Evolutionary conservation across 2,888 invertebrate species (phyloP).

Genomic region (Embidobia sp.): DNA sequence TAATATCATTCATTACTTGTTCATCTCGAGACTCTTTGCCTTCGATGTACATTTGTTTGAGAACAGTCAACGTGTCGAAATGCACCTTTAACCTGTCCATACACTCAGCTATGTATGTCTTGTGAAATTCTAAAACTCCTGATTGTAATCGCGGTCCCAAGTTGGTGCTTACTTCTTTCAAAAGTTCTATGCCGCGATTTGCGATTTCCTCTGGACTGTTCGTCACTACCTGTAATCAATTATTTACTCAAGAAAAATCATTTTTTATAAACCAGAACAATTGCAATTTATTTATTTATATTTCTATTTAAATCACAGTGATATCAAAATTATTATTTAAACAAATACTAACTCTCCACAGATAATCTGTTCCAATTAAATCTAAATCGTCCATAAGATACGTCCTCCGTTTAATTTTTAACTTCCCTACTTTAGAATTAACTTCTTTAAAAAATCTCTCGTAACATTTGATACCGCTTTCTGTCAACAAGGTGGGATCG

Average conservation of each 20-base stretch:
- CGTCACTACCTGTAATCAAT: slow-evolving; percentile 93
- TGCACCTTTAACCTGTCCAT: slow-evolving; percentile 93
- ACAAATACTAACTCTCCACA: slow-evolving; percentile 95
- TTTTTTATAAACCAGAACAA: not conserved
- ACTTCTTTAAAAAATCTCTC: slow-evolving; percentile 96
- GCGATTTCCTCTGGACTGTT: slow-evolving; percentile 96
- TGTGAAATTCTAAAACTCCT: slow-evolving; percentile 91
- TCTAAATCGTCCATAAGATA: slow-evolving; percentile 96
- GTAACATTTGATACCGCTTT: slow-evolving; percentile 96
- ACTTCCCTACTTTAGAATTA: slow-evolving; percentile 96
- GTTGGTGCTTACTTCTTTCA: slow-evolving; percentile 97
- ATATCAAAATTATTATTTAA: too few species aligned
- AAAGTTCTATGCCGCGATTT: slow-evolving; percentile 92
- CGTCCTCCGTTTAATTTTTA: slow-evolving; percentile 92
- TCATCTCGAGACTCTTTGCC: slow-evolving; percentile 81
- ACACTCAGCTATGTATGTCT: slow-evolving; percentile 95
- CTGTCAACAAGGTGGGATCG: slow-evolving; percentile 94
- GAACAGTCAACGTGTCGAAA: slow-evolving; percentile 90
- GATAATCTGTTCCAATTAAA: slow-evolving; percentile 97
- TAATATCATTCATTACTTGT: slow-evolving; percentile 82
- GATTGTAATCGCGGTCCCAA: slow-evolving; percentile 93
- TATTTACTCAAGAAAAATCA: slow-evolving; percentile 45
- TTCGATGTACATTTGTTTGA: slow-evolving; percentile 82
- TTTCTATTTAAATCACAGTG: too few species aligned
- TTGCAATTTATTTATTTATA: not conserved